Conservation (phyloP, 2,888 invertebrate species). For the Ennomos erosarius region DNA sequence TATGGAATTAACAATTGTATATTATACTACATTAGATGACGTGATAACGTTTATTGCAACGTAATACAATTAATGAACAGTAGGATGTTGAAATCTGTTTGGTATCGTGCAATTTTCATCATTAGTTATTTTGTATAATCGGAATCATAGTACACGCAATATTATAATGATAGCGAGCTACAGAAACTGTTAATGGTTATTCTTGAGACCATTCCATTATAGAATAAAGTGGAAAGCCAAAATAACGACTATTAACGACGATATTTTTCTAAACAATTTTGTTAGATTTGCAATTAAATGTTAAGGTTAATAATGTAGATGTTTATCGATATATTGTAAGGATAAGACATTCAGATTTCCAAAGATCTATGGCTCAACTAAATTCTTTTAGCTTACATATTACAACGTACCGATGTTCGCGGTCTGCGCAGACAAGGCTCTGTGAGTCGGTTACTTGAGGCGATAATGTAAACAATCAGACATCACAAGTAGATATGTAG, state of each 20-base stretch:
- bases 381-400: constrained; percentile 71
- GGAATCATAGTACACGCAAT: constrained; percentile 23
- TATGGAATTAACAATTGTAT: constrained; percentile 29
- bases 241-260: constrained; percentile 83
- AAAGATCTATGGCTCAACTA: constrained; percentile 82
- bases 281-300: constrained; percentile 80
- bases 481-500: constrained; percentile 42
- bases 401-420: constrained; percentile 47
- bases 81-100: constrained; percentile 41
- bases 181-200: constrained; percentile 68
- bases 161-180: constrained; percentile 56
- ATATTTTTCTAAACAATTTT: constrained; percentile 84
- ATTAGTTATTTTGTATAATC: constrained; percentile 32
- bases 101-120: constrained; percentile 45
- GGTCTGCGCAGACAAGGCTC: constrained; percentile 19
- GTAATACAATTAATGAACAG: constrained; percentile 20
- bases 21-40: constrained; percentile 28
- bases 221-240: constrained; percentile 80
- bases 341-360: constrained; percentile 79
- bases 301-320: constrained; percentile 74
- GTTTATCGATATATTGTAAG: constrained; percentile 76
- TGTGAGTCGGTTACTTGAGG: constrained; percentile 13
- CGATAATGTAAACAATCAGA: constrained; percentile 36
- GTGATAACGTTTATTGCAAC: constrained; percentile 21
- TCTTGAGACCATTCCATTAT: constrained; percentile 82